Conservation (phyloP, 2,888 invertebrate genomes). For the Caenorhabditis macrosperma region DNA sequence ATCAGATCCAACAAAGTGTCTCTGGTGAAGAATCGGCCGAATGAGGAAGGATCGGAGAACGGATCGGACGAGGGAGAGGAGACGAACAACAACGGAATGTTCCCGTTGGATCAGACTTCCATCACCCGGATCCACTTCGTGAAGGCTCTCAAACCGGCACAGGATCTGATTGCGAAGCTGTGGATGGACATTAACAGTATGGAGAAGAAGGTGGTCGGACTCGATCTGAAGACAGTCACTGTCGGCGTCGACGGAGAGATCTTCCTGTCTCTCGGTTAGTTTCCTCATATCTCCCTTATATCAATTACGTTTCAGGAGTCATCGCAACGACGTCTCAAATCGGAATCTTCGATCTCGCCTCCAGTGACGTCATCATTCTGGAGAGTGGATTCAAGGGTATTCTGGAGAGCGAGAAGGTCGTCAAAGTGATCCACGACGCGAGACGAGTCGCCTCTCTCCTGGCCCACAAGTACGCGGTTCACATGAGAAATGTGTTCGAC, state of each 20-base stretch:
- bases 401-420: slow-evolving; percentile 72
- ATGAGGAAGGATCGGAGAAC: slow-evolving; percentile 77
- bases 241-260: slow-evolving; percentile 87
- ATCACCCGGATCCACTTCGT: slow-evolving; percentile 74
- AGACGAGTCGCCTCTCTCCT: slow-evolving; percentile 72
- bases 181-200: slow-evolving; percentile 70
- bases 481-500: slow-evolving; percentile 78
- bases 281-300: too few species aligned
- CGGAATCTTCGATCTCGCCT: slow-evolving; percentile 78
- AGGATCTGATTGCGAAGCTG: slow-evolving; percentile 73
- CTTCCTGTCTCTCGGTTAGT: slow-evolving; percentile 88
- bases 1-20: slow-evolving; percentile 89
- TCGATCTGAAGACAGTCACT: slow-evolving; percentile 95
- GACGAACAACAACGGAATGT: slow-evolving; percentile 75
- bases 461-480: slow-evolving; percentile 76
- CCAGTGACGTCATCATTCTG: slow-evolving; percentile 75
- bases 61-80: slow-evolving; percentile 71
- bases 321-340: slow-evolving; percentile 83
- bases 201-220: slow-evolving; percentile 84
- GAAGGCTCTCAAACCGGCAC: slow-evolving; percentile 77
- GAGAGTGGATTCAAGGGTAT: slow-evolving; percentile 78
- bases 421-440: slow-evolving; percentile 79
- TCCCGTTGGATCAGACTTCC: slow-evolving; percentile 76
- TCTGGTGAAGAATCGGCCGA: slow-evolving; percentile 75
- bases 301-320: too few species aligned